Evolutionary conservation across 2,797 vertebrate species (phyloP), one percentile per base, ranked within the genome.

Genomic region (Erpetoichthys calabaricus): DNA sequence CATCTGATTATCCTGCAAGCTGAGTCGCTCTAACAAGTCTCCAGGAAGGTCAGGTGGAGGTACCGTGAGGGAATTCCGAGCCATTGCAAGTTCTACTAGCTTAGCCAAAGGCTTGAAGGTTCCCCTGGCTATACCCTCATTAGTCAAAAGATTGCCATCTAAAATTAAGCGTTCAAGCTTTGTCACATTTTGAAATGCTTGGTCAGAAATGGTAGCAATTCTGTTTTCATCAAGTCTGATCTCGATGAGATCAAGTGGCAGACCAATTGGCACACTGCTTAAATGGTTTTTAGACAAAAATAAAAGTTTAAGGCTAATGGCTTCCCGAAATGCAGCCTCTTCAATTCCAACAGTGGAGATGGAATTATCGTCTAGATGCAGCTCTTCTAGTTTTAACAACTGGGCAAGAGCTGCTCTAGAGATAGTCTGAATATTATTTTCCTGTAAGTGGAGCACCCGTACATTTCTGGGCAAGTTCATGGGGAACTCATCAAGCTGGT

Each of bases 391-490:
- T 70, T 86, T 89, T 60, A 90, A 74, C 56, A 97, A 87, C 76
- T 94, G 92, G 50, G 86, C 87, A 41, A 97, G 80, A 6, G 92
- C 91, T 0, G 77, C 87, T 57, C 85, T 81, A 4, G 96, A 93
- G 69, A 97, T 91, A 43, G 92, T 94, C 78, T 95, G 92, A 65
- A 97, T 94, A 72, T 97, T 97, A 78, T 97, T 97, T 75, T 97
- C 93, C 77, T 99, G 94, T 74, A 97, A 71, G 66, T 97, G 92
- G 56, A 97, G 89, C 68, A 94, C 82, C 57, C 77, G 79, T 57
- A 93, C 85, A 7, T 94, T 95, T 80, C 87, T 91, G 61, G 94
- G 94, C 47, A 97, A 81, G 76, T 97, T 96, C 77, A 94, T 78
- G 56, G 94, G 94, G 68, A 97, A 97, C 65, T 96, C 94, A 10